Conservation (phyloP, 2,797 vertebrate species). For the Squalus acanthias region DNA sequence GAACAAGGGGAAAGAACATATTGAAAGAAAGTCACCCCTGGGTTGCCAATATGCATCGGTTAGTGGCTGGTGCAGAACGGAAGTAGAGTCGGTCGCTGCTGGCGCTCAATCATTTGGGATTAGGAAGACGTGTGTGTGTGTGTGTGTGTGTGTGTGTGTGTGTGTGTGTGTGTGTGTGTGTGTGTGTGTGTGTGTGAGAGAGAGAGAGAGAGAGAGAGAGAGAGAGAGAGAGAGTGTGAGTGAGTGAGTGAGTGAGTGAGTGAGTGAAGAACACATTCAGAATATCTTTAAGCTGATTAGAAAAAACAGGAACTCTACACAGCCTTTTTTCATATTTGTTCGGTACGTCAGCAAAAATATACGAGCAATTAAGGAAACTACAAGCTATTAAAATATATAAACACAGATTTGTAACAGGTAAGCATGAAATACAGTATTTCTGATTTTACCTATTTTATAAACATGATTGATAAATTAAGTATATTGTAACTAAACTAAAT, state of each 20-base stretch:
- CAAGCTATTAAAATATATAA: neutral
- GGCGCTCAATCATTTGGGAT: neutral
- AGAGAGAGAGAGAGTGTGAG: too few relatives aligned
- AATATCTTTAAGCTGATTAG: too few relatives aligned
- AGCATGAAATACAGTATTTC: neutral
- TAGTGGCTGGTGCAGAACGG: neutral
- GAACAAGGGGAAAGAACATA: neutral
- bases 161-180: too few relatives aligned
- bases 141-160: too few relatives aligned
- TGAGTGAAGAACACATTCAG: too few relatives aligned
- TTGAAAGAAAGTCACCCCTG: neutral
- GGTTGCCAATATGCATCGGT: neutral
- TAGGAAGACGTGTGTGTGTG: neutral
- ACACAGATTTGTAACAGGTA: neutral
- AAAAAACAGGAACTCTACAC: too few relatives aligned
- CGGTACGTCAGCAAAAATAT: neutral
- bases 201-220: too few relatives aligned
- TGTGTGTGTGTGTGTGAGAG: too few relatives aligned
- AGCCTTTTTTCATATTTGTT: too few relatives aligned
- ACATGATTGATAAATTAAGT: neutral
- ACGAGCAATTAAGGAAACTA: neutral
- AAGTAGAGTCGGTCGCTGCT: neutral
- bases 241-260: too few relatives aligned
- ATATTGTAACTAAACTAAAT: neutral
- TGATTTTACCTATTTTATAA: too few relatives aligned